Conservation (phyloP, 1,140 invertebrate genomes). For the Drosophila cardini region DNA sequence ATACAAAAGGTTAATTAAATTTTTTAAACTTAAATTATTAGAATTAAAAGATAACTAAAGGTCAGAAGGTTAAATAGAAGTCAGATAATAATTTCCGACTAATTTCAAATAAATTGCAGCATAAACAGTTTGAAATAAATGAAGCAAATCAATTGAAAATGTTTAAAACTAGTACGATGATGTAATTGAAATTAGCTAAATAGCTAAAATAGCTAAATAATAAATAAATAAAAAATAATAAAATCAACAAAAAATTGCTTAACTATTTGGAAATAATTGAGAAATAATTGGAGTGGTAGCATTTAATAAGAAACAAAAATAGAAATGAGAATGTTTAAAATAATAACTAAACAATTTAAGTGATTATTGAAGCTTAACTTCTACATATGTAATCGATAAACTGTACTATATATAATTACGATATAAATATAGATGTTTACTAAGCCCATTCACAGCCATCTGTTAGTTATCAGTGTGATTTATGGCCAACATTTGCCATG, state of each 20-base stretch:
- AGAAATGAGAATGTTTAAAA: background rate
- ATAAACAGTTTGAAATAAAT: background rate
- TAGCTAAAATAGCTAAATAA: too few relatives aligned
- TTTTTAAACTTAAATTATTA: too few relatives aligned
- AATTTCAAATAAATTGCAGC: background rate
- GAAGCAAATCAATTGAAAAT: background rate
- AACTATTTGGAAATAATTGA: conserved; percentile 17
- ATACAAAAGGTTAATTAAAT: too few relatives aligned
- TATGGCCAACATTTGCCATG: conserved; percentile 40
- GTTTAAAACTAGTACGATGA: background rate
- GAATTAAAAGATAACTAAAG: too few relatives aligned
- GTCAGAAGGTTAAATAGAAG: too few relatives aligned
- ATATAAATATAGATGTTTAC: background rate
- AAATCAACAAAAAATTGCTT: background rate
- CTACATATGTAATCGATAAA: background rate
- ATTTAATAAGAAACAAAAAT: conserved; percentile 21
- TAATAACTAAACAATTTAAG: conserved; percentile 7
- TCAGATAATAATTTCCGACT: too few relatives aligned
- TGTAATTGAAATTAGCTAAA: too few relatives aligned
- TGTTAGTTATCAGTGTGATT: conserved; percentile 56
- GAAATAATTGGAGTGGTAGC: conserved; percentile 14
- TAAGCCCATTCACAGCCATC: conserved; percentile 10
- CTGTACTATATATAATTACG: too few relatives aligned
- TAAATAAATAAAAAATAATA: background rate
- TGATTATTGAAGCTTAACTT: conserved; percentile 15